These are phyloP conservation scores for Nannospalax galili DNA, from an alignment of 2,113 vertebrate genomes.

Conservation along the genomic window DNA sequence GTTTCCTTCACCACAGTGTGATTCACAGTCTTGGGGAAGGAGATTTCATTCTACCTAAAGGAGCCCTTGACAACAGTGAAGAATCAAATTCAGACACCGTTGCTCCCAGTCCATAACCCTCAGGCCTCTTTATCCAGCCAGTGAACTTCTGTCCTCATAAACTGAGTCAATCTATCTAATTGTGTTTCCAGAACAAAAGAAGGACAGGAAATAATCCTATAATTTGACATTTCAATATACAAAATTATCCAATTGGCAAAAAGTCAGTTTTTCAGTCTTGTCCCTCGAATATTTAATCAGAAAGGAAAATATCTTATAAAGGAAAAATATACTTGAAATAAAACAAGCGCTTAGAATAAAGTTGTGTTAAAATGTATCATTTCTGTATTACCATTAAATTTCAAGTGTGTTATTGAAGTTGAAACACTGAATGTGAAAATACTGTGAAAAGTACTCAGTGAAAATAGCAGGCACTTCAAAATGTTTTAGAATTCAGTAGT, in stretches of 20 bases:
- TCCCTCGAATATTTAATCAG: slow-evolving; percentile 24
- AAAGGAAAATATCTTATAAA: slow-evolving; percentile 46
- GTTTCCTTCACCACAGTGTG: neutral
- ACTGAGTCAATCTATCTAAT: slow-evolving; percentile 1
- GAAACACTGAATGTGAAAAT: slow-evolving; percentile 67
- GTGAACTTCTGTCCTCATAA: neutral
- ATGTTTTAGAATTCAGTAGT: slow-evolving; percentile 16
- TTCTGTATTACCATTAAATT: slow-evolving; percentile 30
- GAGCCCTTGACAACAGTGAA: neutral
- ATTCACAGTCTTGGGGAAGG: neutral
- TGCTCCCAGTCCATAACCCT: neutral
- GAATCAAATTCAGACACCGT: neutral
- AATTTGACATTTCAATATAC: neutral
- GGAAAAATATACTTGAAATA: slow-evolving; percentile 40
- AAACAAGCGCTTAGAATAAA: slow-evolving; percentile 18
- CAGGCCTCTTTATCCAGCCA: neutral
- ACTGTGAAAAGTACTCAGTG: slow-evolving; percentile 67
- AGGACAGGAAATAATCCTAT: neutral
- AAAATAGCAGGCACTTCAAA: slow-evolving; percentile 37
- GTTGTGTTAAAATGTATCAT: slow-evolving; percentile 13
- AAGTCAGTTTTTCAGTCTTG: slow-evolving; percentile 19
- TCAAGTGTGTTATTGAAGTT: slow-evolving; percentile 59
- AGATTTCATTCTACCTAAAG: neutral
- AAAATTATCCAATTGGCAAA: slow-evolving; percentile 25
- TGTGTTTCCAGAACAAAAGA: slow-evolving; percentile 19